These are phyloP conservation scores for Nansenia antarctica DNA, from an alignment of 2,113 vertebrate genomes.

Conservation along the genomic window DNA sequence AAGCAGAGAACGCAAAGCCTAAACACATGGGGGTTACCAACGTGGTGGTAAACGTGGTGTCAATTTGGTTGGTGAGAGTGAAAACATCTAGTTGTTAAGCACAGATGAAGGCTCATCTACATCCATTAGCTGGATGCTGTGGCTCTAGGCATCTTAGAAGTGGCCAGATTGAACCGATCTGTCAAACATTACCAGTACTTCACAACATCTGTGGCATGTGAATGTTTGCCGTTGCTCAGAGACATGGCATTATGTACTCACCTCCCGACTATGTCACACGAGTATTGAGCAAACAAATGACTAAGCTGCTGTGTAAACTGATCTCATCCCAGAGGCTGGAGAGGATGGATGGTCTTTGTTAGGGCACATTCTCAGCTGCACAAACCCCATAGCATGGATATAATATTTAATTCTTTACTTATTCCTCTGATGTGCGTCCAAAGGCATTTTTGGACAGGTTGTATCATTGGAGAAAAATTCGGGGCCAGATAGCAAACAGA, in stretches of 20 bases:
- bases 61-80: background rate
- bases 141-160: background rate
- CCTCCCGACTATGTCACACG: constrained; percentile 34
- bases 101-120: background rate
- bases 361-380: constrained; percentile 6
- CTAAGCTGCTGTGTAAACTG: constrained; percentile 40
- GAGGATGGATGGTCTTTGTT: constrained; percentile 12
- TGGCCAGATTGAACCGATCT: constrained; percentile 18
- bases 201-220: constrained; percentile 32
- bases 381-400: constrained; percentile 23
- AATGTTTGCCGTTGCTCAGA: constrained; percentile 23
- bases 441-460: constrained; percentile 29
- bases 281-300: constrained; percentile 32
- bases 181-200: constrained; percentile 23
- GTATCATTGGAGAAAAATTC: constrained; percentile 11
- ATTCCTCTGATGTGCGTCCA: constrained; percentile 29
- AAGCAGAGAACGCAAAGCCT: too few species aligned
- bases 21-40: background rate
- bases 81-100: background rate
- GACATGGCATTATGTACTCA: background rate
- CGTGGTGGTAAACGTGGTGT: too few species aligned
- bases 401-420: constrained; percentile 34
- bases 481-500: constrained; percentile 7
- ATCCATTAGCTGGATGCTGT: background rate
- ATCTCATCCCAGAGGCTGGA: constrained; percentile 26